Base-by-base conservation (phyloP, 2,888 invertebrate genomes). In the Anarsia innoxiella region DNA sequence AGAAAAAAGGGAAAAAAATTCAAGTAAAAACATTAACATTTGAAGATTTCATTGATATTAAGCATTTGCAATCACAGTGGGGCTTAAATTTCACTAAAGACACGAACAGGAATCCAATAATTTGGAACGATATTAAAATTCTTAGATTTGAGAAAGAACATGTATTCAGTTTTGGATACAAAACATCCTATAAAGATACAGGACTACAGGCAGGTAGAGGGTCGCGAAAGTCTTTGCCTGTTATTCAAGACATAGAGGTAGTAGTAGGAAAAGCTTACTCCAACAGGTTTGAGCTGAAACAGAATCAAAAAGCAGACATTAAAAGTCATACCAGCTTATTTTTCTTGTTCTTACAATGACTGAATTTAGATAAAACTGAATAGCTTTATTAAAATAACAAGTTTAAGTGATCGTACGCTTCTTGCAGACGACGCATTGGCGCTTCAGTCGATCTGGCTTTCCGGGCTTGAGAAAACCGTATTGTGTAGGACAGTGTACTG, bases 1-100 rank as follows among this genome's bases (percentile, higher is more conserved):
- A 45, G 37, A 44, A 26, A 35, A 41, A 19, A 37, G 3, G 37
- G 36, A 31, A 42, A 41, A 38, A 36, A 33, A 11, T 23, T 38
- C 2, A 43, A 40, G 45, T 53, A 5, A 44, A 50, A 15, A 45
- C 45, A 29, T 6, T 48, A 15, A 41, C 37, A 2, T 48, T 29
- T 29, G 45, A 46, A 3, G 44, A 31, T 12, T 51, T 51, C 41
- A 12, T 40, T 5, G 36, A 51, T 25, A 25, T 35, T 12, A 29
- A 35, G 14, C 3, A 12, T n/a, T 30, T 36, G 16, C 30, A 36
- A 30, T 12, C 5, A 12, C n/a, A 36, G 9, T 30, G 25, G 31
- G 26, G 26, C 8, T 35, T 14, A 13, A 25, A 39, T 16, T 34
- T 13, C 15, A 30, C 12, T 8, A 23, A 16, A 14, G 12, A 30